Evolutionary conservation across 1,140 invertebrate genomes (phyloP).

Genomic region (Aleiodes sp.): DNA sequence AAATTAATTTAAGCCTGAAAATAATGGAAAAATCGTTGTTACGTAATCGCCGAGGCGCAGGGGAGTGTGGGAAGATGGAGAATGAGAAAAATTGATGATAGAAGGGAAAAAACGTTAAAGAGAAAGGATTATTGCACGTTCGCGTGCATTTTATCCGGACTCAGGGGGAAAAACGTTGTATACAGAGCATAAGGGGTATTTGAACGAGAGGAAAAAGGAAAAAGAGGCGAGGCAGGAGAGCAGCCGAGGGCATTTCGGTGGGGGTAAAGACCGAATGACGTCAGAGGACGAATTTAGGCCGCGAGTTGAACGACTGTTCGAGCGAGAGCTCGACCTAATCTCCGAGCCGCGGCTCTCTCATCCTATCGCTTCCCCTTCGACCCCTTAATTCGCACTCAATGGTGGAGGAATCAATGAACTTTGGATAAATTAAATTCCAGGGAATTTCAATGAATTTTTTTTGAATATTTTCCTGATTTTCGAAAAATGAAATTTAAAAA

Average conservation of each 20-base stretch:
- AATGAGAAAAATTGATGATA: not conserved
- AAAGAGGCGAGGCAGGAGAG: not conserved
- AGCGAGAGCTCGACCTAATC: conserved; percentile 54
- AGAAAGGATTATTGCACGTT: conserved; percentile 4
- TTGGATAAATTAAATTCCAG: not conserved
- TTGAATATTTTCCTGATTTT: no score
- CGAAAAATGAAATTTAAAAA: no score
- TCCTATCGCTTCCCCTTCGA: conserved; percentile 46
- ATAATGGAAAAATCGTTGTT: no score
- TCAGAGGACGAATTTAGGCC: conserved; percentile 59
- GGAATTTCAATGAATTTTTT: not conserved
- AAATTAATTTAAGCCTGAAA: no score
- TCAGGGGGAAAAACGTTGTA: conserved; percentile 10
- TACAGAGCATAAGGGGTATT: not conserved
- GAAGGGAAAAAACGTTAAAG: not conserved
- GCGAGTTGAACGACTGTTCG: conserved; percentile 64
- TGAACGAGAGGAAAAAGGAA: not conserved
- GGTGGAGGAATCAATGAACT: conserved; percentile 11
- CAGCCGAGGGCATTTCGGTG: not conserved
- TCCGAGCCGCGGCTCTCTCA: conserved; percentile 24
- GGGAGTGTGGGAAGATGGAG: no score
- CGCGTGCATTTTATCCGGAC: not conserved
- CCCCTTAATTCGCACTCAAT: not conserved
- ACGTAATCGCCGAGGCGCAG: no score
- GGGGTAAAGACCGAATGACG: conserved; percentile 50